Percentiles rank a stretch among this genome's conserved stretches.
Evolutionary conservation across 2,888 invertebrate species (phyloP).

Genomic region (Sarcophaga carnaria): DNA sequence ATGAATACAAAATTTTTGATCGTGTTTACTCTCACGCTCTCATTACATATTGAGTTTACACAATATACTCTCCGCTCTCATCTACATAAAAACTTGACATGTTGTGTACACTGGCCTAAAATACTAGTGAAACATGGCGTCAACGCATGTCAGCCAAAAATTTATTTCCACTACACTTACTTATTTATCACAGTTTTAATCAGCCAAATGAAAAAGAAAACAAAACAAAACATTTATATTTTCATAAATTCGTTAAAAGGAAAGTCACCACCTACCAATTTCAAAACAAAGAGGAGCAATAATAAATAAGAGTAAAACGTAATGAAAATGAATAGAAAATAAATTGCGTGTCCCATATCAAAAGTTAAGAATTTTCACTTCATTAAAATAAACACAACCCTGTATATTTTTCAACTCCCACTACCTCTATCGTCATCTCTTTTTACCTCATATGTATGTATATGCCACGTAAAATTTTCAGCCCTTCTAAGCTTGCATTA

Average conservation of each 20-base stretch:
- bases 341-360: slow-evolving; percentile 78
- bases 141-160: too few relatives aligned
- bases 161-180: neutral
- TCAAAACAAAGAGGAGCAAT: slow-evolving; percentile 45
- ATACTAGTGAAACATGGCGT: too few relatives aligned
- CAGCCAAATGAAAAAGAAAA: neutral
- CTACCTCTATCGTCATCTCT: neutral
- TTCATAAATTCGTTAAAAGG: slow-evolving; percentile 42
- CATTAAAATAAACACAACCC: slow-evolving; percentile 78
- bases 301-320: slow-evolving; percentile 11
- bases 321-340: slow-evolving; percentile 2
- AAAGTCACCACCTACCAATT: slow-evolving; percentile 51
- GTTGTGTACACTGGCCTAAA: too few relatives aligned
- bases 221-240: slow-evolving; percentile 46
- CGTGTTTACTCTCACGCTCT: too few relatives aligned
- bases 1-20: too few relatives aligned
- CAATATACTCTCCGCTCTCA: too few relatives aligned
- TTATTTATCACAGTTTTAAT: neutral
- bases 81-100: too few relatives aligned
- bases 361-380: slow-evolving; percentile 79
- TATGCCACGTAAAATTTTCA: too few relatives aligned
- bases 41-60: too few relatives aligned
- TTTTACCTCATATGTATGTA: neutral
- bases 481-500: neutral
- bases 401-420: neutral